Conservation (phyloP, 2,888 invertebrate genomes). For the Epistrophe grossulariae region DNA sequence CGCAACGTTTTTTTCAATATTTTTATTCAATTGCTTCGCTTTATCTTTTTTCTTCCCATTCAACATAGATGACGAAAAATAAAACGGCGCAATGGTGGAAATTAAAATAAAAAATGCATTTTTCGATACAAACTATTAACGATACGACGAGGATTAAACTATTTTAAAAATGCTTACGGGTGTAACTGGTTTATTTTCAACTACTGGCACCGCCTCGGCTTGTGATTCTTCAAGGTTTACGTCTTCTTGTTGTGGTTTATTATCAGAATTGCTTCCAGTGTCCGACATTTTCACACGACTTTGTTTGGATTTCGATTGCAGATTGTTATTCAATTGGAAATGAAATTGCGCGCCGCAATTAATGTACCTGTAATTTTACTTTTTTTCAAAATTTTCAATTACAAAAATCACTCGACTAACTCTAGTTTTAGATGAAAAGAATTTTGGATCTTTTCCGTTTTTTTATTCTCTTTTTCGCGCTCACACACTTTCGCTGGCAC, state of each 20-base stretch:
- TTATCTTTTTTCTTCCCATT: conserved; percentile 43
- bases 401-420: conserved; percentile 36
- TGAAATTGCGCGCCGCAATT: conserved; percentile 46
- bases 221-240: conserved; percentile 61
- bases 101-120: conserved; percentile 36
- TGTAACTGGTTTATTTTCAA: conserved; percentile 74
- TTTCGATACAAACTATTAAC: neutral
- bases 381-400: conserved; percentile 34
- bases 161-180: conserved; percentile 66
- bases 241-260: conserved; percentile 72
- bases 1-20: conserved; percentile 63
- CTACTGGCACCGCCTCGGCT: conserved; percentile 47
- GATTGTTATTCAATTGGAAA: conserved; percentile 35
- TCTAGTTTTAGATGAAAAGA: conserved; percentile 20
- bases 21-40: conserved; percentile 48
- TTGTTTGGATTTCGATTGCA: conserved; percentile 63
- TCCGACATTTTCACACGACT: conserved; percentile 73
- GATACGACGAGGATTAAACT: conserved; percentile 1
- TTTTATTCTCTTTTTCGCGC: conserved; percentile 63
- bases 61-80: conserved; percentile 33
- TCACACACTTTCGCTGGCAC: conserved; percentile 67
- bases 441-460: conserved; percentile 29
- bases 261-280: conserved; percentile 72
- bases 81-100: conserved; percentile 66
- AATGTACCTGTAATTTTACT: neutral